These are phyloP conservation scores for Apodemia hepburni DNA, from an alignment of 2,888 invertebrate species.

Conservation along the genomic window DNA sequence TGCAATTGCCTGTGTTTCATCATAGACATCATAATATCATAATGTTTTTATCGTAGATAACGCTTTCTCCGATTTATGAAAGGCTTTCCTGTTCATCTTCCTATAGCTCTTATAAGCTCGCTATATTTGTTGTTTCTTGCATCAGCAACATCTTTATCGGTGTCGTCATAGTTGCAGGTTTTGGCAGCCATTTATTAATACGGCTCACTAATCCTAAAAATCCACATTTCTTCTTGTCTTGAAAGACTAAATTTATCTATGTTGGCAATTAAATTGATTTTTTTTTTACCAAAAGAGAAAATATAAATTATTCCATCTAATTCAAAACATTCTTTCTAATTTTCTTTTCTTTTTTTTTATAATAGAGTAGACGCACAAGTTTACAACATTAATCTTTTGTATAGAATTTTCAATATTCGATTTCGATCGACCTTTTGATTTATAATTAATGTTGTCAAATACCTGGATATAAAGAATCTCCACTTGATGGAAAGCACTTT, in stretches of 20 bases:
- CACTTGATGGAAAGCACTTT: conserved; percentile 35
- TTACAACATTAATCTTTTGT: neutral
- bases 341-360: too few species aligned
- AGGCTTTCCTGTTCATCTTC: conserved; percentile 22
- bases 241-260: conserved; percentile 27
- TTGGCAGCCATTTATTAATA: conserved; percentile 34
- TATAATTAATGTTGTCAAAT: conserved; percentile 4
- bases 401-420: neutral
- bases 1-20: conserved; percentile 22
- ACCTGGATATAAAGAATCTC: neutral
- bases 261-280: conserved; percentile 26
- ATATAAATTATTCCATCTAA: too few species aligned
- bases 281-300: neutral
- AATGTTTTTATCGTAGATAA: conserved; percentile 15
- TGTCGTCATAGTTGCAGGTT: conserved; percentile 32
- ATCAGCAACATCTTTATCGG: conserved; percentile 30
- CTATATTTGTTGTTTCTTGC: conserved; percentile 18
- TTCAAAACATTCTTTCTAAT: too few species aligned
- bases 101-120: conserved; percentile 28
- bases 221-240: conserved; percentile 34
- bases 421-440: neutral
- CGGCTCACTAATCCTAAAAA: conserved; percentile 37
- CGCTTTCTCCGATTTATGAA: conserved; percentile 6
- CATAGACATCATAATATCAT: conserved; percentile 20
- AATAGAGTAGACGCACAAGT: too few species aligned